A percentile compares a stretch with the other conserved stretches of the same genome.
These are phyloP conservation scores for Caenorhabditis parvicauda DNA, from an alignment of 2,888 invertebrate species.

Conservation along the genomic window DNA sequence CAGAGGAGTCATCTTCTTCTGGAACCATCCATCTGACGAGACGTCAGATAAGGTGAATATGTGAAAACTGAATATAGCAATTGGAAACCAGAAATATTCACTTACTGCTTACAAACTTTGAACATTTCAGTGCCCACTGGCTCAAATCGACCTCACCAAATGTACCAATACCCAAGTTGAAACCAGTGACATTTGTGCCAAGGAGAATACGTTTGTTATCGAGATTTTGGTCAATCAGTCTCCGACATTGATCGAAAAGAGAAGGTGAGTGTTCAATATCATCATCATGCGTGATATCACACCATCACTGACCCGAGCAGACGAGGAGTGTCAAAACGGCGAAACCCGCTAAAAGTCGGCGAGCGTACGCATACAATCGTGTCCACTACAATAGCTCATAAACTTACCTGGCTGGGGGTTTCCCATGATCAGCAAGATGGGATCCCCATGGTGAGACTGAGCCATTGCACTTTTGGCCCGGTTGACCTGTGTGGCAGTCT, in stretches of 20 bases:
- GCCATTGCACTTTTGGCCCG: constrained; percentile 74
- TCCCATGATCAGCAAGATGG: constrained; percentile 75
- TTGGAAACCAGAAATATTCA: neutral
- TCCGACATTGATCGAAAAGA: constrained; percentile 37
- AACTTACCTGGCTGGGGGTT: constrained; percentile 76
- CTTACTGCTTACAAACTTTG: neutral
- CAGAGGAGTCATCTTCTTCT: constrained; percentile 43
- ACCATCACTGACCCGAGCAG: too few relatives aligned
- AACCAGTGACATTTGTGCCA: constrained; percentile 2
- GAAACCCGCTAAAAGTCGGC: too few relatives aligned
- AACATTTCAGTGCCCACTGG: constrained; percentile 18
- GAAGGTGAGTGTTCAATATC: constrained; percentile 25
- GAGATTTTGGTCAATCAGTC: constrained; percentile 62
- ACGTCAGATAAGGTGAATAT: constrained; percentile 27
- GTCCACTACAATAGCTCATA: too few relatives aligned
- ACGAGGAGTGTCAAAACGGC: too few relatives aligned
- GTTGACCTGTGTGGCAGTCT: constrained; percentile 77
- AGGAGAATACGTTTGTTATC: constrained; percentile 64
- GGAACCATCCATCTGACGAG: constrained; percentile 45
- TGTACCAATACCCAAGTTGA: constrained; percentile 41
- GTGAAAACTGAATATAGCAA: neutral
- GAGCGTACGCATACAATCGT: too few relatives aligned
- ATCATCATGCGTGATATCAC: too few relatives aligned
- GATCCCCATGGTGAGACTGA: constrained; percentile 74
- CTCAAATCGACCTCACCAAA: constrained; percentile 42